A percentile compares a stretch with the other conserved stretches of the same genome.
These are phyloP conservation scores for Tragelaphus buxtoni DNA, from an alignment of 2,113 vertebrate species.

Conservation along the genomic window DNA sequence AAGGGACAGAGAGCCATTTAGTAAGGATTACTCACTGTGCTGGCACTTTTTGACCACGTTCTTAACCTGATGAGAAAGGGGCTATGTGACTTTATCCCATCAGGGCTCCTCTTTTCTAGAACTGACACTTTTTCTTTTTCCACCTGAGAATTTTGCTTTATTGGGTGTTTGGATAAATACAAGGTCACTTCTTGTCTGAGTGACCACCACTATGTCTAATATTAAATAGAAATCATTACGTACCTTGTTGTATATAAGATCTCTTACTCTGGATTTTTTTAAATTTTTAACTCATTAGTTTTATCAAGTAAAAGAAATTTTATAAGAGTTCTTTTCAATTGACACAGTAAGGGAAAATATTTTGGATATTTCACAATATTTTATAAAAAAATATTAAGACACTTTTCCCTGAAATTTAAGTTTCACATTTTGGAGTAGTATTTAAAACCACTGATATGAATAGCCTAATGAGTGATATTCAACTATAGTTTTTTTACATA, in stretches of 20 bases:
- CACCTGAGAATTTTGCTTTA: neutral
- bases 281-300: neutral
- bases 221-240: neutral
- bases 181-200: neutral
- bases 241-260: neutral
- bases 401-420: neutral
- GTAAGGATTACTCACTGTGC: neutral
- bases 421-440: neutral
- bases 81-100: rapidly evolving
- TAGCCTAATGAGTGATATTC: neutral
- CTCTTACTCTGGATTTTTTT: neutral
- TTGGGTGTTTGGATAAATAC: neutral
- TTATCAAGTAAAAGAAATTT: conserved; percentile 10
- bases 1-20: neutral
- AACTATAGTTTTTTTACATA: neutral
- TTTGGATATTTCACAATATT: neutral
- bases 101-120: neutral
- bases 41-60: neutral
- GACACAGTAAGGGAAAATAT: neutral
- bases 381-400: neutral
- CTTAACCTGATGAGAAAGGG: rapidly evolving
- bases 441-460: neutral
- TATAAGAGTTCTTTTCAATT: neutral
- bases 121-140: neutral
- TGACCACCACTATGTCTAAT: neutral